Evolutionary conservation across 2,888 invertebrate genomes (phyloP).

Genomic region (Aphrophora alni): DNA sequence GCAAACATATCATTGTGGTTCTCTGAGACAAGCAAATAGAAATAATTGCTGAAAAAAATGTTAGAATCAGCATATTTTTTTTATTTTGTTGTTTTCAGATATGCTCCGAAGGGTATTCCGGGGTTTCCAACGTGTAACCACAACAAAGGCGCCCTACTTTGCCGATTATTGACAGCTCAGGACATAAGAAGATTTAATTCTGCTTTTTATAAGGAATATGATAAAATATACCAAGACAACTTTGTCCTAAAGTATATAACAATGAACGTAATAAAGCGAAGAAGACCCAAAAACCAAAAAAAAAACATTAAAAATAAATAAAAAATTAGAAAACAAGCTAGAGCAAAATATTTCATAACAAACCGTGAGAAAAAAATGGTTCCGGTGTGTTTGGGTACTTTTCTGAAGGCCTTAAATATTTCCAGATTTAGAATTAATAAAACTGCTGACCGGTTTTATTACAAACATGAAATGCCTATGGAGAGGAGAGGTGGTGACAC

Average conservation of each 20-base stretch:
- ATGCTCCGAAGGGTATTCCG: conserved; percentile 11
- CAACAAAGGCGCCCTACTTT: conserved; percentile 18
- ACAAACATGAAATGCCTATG: conserved; percentile 9
- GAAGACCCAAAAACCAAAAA: not conserved
- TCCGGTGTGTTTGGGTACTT: conserved; percentile 31
- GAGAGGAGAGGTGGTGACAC: conserved; percentile 32
- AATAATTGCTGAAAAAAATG: conserved; percentile 9
- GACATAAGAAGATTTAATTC: conserved; percentile 29
- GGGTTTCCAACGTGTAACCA: conserved; percentile 25
- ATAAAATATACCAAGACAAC: conserved; percentile 36
- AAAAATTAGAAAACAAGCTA: conserved; percentile 17
- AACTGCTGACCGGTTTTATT: conserved; percentile 1
- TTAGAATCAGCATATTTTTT: no score
- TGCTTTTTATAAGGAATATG: conserved; percentile 19
- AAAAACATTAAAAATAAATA: no score
- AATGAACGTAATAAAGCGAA: conserved; percentile 18
- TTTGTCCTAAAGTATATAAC: conserved; percentile 25
- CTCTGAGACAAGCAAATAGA: conserved; percentile 22
- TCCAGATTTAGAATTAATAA: conserved; percentile 21
- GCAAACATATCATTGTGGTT: no score
- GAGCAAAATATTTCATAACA: conserved; percentile 31
- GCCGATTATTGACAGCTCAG: conserved; percentile 11
- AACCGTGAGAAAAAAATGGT: no score
- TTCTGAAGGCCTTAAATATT: conserved; percentile 27
- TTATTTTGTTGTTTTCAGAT: conserved; percentile 19